Evolutionary conservation across 2,888 invertebrate genomes (phyloP).

Genomic region (Malthinus seriepunctatus): DNA sequence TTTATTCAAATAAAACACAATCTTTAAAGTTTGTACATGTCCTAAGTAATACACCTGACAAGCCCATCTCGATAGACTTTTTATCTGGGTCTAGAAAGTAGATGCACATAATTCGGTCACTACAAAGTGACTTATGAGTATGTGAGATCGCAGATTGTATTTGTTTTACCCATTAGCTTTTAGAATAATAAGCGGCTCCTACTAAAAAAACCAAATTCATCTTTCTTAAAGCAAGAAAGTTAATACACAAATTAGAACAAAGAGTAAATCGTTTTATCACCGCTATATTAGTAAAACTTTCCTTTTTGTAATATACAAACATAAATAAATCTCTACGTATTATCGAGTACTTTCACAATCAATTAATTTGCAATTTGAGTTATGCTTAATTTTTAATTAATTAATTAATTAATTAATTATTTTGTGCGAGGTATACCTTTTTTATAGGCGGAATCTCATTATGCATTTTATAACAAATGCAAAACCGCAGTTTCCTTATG

Average conservation of each 20-base stretch:
- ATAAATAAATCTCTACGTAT: conserved; percentile 19
- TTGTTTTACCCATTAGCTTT: conserved; percentile 14
- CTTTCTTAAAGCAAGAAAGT: conserved; percentile 16
- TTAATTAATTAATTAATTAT: too few relatives aligned
- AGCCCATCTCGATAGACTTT: conserved; percentile 30
- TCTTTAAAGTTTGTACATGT: conserved; percentile 35
- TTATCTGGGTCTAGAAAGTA: conserved; percentile 39
- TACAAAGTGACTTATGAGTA: conserved; percentile 38
- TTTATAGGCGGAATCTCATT: too few relatives aligned
- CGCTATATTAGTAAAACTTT: conserved; percentile 16
- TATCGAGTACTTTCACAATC: conserved; percentile 26
- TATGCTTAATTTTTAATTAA: too few relatives aligned
- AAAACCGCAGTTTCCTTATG: too few relatives aligned
- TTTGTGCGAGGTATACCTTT: too few relatives aligned
- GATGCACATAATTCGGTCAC: conserved; percentile 39
- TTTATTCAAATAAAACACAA: conserved; percentile 24
- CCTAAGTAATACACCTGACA: conserved; percentile 36
- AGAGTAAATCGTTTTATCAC: conserved; percentile 16
- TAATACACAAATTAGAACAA: conserved; percentile 22
- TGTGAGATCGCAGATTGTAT: conserved; percentile 24
- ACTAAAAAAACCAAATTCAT: conserved; percentile 12
- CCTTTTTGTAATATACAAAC: conserved; percentile 25
- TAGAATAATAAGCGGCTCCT: conserved; percentile 13
- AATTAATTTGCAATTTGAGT: conserved; percentile 5
- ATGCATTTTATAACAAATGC: too few relatives aligned